Percentiles rank a stretch among this genome's conserved stretches.
Conservation (phyloP, 2,113 vertebrate genomes). For the Burhinus bistriatus region DNA sequence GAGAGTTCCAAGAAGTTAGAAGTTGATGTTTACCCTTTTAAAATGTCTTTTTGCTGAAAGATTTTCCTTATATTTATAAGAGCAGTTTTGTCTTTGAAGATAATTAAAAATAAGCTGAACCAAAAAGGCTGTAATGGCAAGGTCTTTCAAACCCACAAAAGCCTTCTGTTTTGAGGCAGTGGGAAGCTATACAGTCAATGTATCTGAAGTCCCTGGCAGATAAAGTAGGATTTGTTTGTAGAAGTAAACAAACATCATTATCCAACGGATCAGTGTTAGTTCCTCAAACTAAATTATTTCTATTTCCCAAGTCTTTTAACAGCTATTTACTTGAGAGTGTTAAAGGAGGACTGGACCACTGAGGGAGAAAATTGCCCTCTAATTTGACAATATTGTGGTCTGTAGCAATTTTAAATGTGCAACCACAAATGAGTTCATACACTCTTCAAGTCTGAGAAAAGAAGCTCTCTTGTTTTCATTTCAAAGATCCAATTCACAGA, state of each 20-base stretch:
- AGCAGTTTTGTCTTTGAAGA: not conserved
- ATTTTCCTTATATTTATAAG: not conserved
- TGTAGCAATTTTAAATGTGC: not conserved
- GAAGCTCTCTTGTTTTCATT: not conserved
- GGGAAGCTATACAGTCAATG: not conserved
- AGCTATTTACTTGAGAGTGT: not conserved
- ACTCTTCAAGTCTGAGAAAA: not conserved
- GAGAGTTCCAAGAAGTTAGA: constrained; percentile 13
- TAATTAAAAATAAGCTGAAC: not conserved
- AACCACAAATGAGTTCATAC: not conserved
- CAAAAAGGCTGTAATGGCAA: not conserved
- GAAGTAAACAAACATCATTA: not conserved
- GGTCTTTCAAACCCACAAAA: not conserved
- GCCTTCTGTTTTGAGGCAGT: not conserved
- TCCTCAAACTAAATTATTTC: not conserved
- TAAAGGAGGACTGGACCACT: not conserved
- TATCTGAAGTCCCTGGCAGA: not conserved
- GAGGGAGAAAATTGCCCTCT: not conserved
- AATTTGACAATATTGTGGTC: not conserved
- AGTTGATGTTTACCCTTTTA: constrained; percentile 15
- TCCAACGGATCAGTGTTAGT: not conserved
- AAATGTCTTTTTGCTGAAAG: not conserved
- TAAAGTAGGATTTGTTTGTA: not conserved
- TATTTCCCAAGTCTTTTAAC: not conserved
- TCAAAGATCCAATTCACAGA: not conserved